These are phyloP conservation scores for Anguilla rostrata DNA, from an alignment of 2,113 vertebrate species.

Conservation along the genomic window DNA sequence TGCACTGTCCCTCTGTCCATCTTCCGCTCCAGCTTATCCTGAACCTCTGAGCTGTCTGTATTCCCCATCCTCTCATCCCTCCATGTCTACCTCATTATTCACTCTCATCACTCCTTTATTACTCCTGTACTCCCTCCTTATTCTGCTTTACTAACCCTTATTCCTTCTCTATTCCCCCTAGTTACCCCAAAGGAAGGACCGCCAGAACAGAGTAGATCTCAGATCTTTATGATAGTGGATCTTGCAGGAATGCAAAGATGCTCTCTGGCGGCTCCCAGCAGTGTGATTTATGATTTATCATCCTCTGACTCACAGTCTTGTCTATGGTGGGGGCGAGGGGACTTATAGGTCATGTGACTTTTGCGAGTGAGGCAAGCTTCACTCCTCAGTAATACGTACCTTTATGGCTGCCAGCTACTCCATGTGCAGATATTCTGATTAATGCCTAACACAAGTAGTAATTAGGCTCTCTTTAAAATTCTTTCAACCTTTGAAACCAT, in stretches of 20 bases:
- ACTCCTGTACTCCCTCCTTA: too few species aligned
- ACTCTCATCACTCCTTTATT: background rate
- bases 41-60: too few species aligned
- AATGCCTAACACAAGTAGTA: background rate
- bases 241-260: background rate
- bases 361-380: background rate
- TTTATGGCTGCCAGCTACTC: background rate
- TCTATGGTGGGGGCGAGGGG: background rate
- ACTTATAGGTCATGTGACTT: background rate
- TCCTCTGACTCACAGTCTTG: background rate
- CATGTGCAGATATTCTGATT: background rate
- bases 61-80: too few species aligned
- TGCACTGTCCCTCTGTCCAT: too few species aligned
- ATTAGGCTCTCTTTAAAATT: background rate
- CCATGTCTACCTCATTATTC: background rate
- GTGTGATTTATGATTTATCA: constrained; percentile 19
- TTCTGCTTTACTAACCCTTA: too few species aligned
- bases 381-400: background rate
- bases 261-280: background rate
- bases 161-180: background rate
- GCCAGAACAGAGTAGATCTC: background rate
- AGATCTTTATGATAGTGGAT: too few species aligned
- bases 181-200: background rate
- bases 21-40: too few species aligned
- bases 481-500: background rate